phyloP scores from a whole-genome alignment of 2,113 vertebrate genomes.

The Cebidichthys violaceus region DNA sequence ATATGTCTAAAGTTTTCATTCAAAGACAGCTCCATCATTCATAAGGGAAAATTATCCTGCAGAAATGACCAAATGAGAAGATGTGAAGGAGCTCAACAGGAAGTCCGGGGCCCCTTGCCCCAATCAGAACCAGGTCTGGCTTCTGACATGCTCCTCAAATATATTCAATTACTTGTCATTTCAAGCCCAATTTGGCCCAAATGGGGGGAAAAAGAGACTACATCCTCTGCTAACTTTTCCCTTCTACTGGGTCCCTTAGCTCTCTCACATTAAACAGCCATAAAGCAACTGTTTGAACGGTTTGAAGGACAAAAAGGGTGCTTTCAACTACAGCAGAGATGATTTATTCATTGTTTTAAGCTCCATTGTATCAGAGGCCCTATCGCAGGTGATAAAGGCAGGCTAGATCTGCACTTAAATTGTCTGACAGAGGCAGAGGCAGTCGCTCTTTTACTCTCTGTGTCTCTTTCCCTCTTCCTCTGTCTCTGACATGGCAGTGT shows the following conservation, averaged over 20 bases:
- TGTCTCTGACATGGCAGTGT: not conserved
- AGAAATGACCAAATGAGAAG: not conserved
- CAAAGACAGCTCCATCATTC: not conserved
- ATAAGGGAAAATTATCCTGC: not conserved
- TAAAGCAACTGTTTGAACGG: conserved; percentile 36
- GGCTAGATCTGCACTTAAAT: conserved; percentile 53
- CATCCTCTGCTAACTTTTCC: conserved; percentile 13
- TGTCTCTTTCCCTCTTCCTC: conserved; percentile 5
- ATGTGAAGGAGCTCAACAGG: not conserved
- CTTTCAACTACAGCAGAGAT: conserved; percentile 45
- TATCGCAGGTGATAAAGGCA: conserved; percentile 31
- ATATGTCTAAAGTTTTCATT: not conserved
- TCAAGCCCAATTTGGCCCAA: conserved; percentile 36
- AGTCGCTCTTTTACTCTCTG: conserved; percentile 21
- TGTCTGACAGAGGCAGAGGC: conserved; percentile 45
- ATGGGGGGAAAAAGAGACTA: not conserved
- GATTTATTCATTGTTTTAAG: conserved; percentile 62
- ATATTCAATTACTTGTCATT: conserved; percentile 35
- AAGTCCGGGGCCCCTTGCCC: conserved; percentile 1
- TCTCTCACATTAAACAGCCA: conserved; percentile 37
- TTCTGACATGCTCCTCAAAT: conserved; percentile 9
- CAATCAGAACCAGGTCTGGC: conserved; percentile 10
- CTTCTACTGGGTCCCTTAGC: not conserved
- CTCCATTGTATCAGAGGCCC: conserved; percentile 50
- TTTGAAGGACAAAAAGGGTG: conserved; percentile 60